Base-by-base conservation (phyloP, 2,888 invertebrate species). In the Argyresthia albistria region DNA sequence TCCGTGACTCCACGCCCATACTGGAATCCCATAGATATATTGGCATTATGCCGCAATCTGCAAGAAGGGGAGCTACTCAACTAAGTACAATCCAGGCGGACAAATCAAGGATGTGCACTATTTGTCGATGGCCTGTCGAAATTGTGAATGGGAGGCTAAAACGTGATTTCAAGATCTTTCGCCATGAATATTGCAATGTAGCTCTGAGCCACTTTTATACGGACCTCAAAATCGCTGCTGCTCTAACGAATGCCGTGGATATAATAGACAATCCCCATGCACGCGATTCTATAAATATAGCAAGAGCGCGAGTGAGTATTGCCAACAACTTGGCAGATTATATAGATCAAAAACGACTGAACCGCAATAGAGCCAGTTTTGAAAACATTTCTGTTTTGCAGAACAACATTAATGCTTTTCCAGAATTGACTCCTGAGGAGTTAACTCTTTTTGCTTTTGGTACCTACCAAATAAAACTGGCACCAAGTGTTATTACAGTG, bases 161-260 rank as follows among this genome's bases (percentile, higher is more conserved):
- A 25, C 25, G 25, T 25, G 25, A 25, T 25, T 25, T 25, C 25
- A 6, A 52, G 47, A 52, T 52, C 25, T 52, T 52, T 52, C 46
- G 52, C 16, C 52, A 52, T 14, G 52, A 47, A 12, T 52, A 35
- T 25, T 52, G 37, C 39, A 47, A 52, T 42, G 8, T 46, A 14
- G 47, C 47, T 35, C 39, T 45, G 51, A 51, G 43, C 49, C 50
- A 55, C 35, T 51, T 53, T 50, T 51, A 46, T 35, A 48, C 52
- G 37, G 56, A 56, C 36, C 47, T 56, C 46, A 37, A 37, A 36
- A 56, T 56, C 42, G 54, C 56, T 46, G 56, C 54, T 36, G 56
- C 56, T 6, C n/a, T 56, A 43, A 56, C 43, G 1, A 56, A 54
- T 52, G 51, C 46, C 37, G 36, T 54, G n/a, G 37, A 43, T 42